These are phyloP conservation scores for Cryptus armator DNA, from an alignment of 2,888 invertebrate species.

Conservation along the genomic window DNA sequence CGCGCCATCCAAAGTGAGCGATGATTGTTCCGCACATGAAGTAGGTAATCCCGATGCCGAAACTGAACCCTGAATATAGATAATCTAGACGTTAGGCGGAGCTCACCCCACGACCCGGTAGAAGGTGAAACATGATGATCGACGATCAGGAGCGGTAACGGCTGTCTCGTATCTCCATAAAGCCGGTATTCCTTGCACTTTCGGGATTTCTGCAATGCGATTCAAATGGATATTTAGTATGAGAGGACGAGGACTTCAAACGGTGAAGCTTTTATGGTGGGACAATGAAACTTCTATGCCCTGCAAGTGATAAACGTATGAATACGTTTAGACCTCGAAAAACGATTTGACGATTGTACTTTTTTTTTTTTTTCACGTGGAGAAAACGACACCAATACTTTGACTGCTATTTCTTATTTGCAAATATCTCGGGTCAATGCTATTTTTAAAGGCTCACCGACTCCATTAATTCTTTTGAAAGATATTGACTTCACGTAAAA, in stretches of 20 bases:
- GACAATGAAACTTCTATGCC: conserved; percentile 84
- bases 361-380: conserved; percentile 8
- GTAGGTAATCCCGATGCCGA: conserved; percentile 91
- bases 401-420: background rate
- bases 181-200: conserved; percentile 38
- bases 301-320: conserved; percentile 75
- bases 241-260: conserved; percentile 74
- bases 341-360: conserved; percentile 13
- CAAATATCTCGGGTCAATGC: background rate
- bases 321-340: conserved; percentile 44
- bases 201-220: conserved; percentile 83
- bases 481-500: too few species aligned
- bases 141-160: conserved; percentile 62
- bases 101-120: conserved; percentile 83
- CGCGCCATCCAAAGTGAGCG: conserved; percentile 89
- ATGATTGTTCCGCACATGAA: conserved; percentile 90
- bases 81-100: conserved; percentile 84
- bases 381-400: background rate
- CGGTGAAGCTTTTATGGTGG: conserved; percentile 77
- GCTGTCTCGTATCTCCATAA: conserved; percentile 42
- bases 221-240: conserved; percentile 83
- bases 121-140: conserved; percentile 83
- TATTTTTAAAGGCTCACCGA: too few species aligned
- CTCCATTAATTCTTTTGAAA: too few species aligned
- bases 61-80: conserved; percentile 88